Evolutionary conservation across 1,140 invertebrate species (phyloP), one percentile per base, ranked within the genome.

Genomic region (Listronotus oregonensis): DNA sequence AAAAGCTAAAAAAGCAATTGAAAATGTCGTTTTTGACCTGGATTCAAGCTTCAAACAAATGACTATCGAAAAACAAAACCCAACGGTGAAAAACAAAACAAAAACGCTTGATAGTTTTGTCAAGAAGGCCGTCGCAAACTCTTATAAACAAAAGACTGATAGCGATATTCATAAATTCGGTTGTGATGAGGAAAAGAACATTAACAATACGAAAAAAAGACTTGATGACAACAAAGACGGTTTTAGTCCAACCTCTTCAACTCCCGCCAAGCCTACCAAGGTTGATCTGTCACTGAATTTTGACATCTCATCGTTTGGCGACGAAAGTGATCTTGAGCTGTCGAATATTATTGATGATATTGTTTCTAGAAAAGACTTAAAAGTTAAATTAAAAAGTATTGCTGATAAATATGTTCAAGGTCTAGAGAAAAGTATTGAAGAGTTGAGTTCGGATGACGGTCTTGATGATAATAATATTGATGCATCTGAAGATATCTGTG

Each of bases 291-390:
- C 78, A 21, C 54, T 80, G 18, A 70, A 77, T 46, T 54, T 69
- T 8, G 72, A 82, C 42, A 62, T 66, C 8, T 70, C 72, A 7
- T 70, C 76, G 50, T 75, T 75, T 67, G 73, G 74, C 4, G 83
- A 83, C 50, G 81, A 82, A 60, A 75, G 78, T 43, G 69, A 78
- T 17, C 80, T 80, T 10, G 80, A 89, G 60, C 74, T 89, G 69
- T 87, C 87, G 0, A 79, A 82, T 49, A 83, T 89, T 64, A 80
- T 88, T 7, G 82, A 87, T 15, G 77, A 80, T 31, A 87, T 87
- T 15, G 75, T 85, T 0, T 73, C 72, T 2, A 60, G 15, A 17
- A 32, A 58, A 50, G 31, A 34, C n/a, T 12, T 43, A 6, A 39
- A n/a, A 11, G n/a, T 51, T 32, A 27, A 64, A 17, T n/a, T 56